Evolutionary conservation across 2,888 invertebrate species (phyloP).

Genomic region (Drosophila gaucha): DNA sequence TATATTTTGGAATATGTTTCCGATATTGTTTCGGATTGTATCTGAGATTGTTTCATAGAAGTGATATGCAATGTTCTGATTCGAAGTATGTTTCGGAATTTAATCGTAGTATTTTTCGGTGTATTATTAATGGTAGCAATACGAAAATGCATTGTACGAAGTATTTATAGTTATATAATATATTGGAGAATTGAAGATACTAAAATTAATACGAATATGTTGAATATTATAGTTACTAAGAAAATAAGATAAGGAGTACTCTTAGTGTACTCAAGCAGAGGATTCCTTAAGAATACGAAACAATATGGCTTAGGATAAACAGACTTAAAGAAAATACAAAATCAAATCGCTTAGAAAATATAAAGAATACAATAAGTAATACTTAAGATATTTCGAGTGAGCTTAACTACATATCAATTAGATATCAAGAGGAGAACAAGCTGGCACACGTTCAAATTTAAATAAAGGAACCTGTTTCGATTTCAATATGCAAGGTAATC

Average conservation of each 20-base stretch:
- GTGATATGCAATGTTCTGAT: too few species aligned
- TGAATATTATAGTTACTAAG: not conserved
- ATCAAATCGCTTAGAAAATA: not conserved
- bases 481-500: not conserved
- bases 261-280: not conserved
- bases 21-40: not conserved
- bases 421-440: not conserved
- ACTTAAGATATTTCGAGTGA: not conserved
- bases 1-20: not conserved
- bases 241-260: not conserved
- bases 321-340: too few species aligned
- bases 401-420: not conserved
- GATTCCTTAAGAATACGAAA: not conserved
- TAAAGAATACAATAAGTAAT: not conserved
- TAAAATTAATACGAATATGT: not conserved
- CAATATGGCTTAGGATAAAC: too few species aligned
- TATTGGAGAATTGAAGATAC: too few species aligned
- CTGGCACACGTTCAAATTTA: not conserved
- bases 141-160: too few species aligned
- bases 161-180: too few species aligned
- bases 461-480: not conserved
- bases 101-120: too few species aligned
- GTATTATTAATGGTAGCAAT: not conserved
- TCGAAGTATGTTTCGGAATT: not conserved
- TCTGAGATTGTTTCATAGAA: not conserved